Conservation (phyloP, 2,113 vertebrate genomes). For the Cynocephalus volans region DNA sequence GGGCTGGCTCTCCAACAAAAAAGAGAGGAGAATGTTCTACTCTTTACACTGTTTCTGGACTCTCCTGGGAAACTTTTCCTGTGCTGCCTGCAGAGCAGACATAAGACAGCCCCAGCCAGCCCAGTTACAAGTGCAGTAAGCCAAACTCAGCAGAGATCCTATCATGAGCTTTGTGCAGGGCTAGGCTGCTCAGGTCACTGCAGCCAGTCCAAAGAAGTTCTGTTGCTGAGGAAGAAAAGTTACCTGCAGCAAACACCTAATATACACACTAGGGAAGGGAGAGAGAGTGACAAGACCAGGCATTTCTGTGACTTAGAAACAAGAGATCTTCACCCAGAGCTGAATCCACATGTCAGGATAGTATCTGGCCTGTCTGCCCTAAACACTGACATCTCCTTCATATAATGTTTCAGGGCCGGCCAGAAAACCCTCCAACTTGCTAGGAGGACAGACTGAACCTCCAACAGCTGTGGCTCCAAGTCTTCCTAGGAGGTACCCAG, state of each 20-base stretch:
- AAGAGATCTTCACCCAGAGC: background rate
- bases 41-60: background rate
- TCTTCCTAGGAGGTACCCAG: background rate
- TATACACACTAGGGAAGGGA: background rate
- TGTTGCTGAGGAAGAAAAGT: background rate
- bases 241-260: background rate
- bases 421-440: background rate
- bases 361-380: conserved; percentile 14
- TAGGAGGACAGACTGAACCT: conserved; percentile 32
- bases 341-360: background rate
- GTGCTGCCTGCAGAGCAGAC: background rate
- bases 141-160: background rate
- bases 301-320: background rate
- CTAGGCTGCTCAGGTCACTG: background rate
- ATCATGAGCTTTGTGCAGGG: background rate
- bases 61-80: conserved; percentile 40
- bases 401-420: background rate
- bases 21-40: background rate
- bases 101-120: background rate
- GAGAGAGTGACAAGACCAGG: background rate
- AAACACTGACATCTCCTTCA: background rate
- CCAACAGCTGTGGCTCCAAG: background rate
- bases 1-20: conserved; percentile 8
- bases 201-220: background rate
- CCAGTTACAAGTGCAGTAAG: background rate